Base-by-base conservation (phyloP, 2,888 invertebrate genomes). In the Caenorhabditis virilis region DNA sequence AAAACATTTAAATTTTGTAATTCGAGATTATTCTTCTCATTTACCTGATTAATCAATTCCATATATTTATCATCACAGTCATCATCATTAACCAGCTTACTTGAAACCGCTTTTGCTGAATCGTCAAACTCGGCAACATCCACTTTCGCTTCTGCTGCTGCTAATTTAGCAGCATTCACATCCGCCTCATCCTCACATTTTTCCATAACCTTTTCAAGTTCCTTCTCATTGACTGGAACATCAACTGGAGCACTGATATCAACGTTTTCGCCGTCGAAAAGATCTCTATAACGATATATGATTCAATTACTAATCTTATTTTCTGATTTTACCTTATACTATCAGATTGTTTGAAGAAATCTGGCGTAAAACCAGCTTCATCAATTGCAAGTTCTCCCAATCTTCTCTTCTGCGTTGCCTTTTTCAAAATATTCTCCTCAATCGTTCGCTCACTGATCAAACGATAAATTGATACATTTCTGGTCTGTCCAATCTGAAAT, bases 371-470 rank as follows among this genome's bases (percentile, higher is more conserved):
- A 86, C 94, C 95, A 9, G 97, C 98, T 74, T 92, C 94, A 86
- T 98, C 98, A 83, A 99, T 98, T 46, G 98, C 95, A 83, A 97
- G 88, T 85, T 95, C 93, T 5, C 95, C 95, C 26, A 98, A 88
- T 84, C 93, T 87, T 68, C 95, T 88, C 85, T 99, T 98, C 86
- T 98, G 95, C 85, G 92, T 93, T 3, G 98, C 98, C 85, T 98
- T 99, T 86, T 94, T 95, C 81, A 98, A 86, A 80, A 98, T 99
- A 86, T 99, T 99, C 86, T 99, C 98, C 87, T 98, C 98, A 41
- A 98, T 91, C 11, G 98, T 97, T 86, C 90, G 91, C 84, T 95
- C 93, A 84, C 95, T 94, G 61, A 99, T 91, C 78, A 99, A 87
- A 66, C 97, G 87, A 86, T 93, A 97, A 83, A 98, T 95, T 86